These are phyloP conservation scores for Chrysodeixis includens DNA, from an alignment of 2,888 invertebrate genomes.

Conservation along the genomic window DNA sequence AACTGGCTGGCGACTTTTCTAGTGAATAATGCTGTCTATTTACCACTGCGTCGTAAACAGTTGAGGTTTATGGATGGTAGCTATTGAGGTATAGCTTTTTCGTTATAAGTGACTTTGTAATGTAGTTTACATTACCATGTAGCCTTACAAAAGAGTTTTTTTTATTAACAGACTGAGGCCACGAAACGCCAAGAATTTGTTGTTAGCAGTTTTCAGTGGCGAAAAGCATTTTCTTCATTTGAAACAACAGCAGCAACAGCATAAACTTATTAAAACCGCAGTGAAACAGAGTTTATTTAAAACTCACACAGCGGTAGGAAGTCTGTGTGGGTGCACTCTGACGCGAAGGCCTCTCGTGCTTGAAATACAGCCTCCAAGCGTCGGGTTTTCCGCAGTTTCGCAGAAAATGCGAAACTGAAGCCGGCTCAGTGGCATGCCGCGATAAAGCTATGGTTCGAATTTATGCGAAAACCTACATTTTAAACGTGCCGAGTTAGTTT, in stretches of 20 bases:
- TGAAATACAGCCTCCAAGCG: conserved; percentile 62
- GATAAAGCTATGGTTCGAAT: conserved; percentile 45
- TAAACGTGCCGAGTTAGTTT: conserved; percentile 12
- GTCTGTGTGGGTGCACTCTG: conserved; percentile 7
- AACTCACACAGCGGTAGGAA: conserved; percentile 22
- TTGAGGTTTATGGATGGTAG: not conserved
- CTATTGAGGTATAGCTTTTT: not conserved
- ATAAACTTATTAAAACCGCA: conserved; percentile 23
- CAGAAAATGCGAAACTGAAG: conserved; percentile 66
- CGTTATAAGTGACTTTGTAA: not conserved
- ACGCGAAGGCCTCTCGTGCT: conserved; percentile 36
- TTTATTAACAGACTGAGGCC: not conserved
- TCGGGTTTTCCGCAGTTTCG: conserved; percentile 61
- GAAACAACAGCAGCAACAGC: conserved; percentile 23
- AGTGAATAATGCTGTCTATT: not conserved
- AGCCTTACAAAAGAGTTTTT: not conserved
- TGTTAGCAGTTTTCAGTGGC: not conserved
- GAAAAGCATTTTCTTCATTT: not conserved
- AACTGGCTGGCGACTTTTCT: conserved; percentile 11
- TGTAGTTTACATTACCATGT: not conserved
- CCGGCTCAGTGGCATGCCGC: conserved; percentile 45
- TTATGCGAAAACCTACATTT: conserved; percentile 45
- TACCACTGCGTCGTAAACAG: not conserved
- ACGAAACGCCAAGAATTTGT: not conserved
- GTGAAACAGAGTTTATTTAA: conserved; percentile 17